A percentile compares a stretch with the other conserved stretches of the same genome.
phyloP scores from a whole-genome alignment of 2,797 vertebrate species.

The Lepilemur ruficaudatus region DNA sequence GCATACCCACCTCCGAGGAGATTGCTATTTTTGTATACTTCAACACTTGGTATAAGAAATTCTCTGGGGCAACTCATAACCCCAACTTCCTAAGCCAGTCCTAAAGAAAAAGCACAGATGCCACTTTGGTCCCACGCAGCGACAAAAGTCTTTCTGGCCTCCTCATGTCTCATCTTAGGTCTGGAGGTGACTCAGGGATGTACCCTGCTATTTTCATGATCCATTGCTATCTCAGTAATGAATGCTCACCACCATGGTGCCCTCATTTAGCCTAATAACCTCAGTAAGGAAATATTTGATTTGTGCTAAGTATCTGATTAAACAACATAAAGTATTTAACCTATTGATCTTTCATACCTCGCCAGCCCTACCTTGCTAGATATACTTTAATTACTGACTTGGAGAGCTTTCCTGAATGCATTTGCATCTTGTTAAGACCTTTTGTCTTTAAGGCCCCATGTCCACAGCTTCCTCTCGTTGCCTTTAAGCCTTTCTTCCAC shows the following conservation, averaged over 20 bases:
- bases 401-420: constrained; percentile 53
- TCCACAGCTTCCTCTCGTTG: background rate
- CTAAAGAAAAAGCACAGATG: background rate
- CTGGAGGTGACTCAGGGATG: constrained; percentile 28
- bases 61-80: background rate
- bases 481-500: background rate
- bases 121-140: background rate
- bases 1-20: background rate
- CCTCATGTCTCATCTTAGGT: background rate
- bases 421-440: constrained; percentile 68
- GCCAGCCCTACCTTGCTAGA: constrained; percentile 48
- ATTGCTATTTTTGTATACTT: background rate
- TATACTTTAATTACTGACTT: constrained; percentile 75
- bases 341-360: constrained; percentile 76
- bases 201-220: constrained; percentile 52
- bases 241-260: constrained; percentile 47
- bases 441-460: background rate
- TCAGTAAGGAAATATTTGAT: constrained; percentile 73
- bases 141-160: background rate
- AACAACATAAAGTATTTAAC: constrained; percentile 79
- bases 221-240: constrained; percentile 38
- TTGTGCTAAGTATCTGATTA: constrained; percentile 75
- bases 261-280: constrained; percentile 75
- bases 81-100: background rate
- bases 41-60: background rate